A percentile compares a stretch with the other conserved stretches of the same genome.
These are phyloP conservation scores for Corydoras maculifer DNA, from an alignment of 2,113 vertebrate species.

Conservation along the genomic window DNA sequence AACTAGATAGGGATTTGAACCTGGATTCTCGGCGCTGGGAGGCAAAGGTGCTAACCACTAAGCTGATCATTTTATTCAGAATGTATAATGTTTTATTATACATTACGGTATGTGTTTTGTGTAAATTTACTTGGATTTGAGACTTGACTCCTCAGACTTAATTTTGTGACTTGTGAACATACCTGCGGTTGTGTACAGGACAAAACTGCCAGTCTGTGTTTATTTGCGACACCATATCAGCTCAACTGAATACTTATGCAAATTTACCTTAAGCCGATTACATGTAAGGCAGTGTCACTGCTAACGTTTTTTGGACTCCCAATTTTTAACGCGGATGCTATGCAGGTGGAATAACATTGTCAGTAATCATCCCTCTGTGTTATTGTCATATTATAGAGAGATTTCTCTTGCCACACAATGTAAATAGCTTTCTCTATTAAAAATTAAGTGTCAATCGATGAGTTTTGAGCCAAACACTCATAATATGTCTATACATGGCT, in stretches of 20 bases:
- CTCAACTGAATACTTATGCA: slow-evolving; percentile 65
- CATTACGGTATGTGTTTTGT: no score
- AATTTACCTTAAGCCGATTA: slow-evolving; percentile 71
- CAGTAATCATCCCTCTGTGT: slow-evolving; percentile 57
- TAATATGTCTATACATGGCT: background rate
- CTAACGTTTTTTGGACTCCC: slow-evolving; percentile 67
- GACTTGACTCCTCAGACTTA: no score
- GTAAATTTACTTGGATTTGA: no score
- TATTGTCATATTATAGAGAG: slow-evolving; percentile 59
- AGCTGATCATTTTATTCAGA: no score
- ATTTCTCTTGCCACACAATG: slow-evolving; percentile 57
- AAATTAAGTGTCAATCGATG: slow-evolving; percentile 2
- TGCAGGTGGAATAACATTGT: slow-evolving; percentile 63
- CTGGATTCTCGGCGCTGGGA: no score
- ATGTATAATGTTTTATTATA: no score
- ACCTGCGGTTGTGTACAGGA: slow-evolving; percentile 18
- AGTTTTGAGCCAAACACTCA: background rate
- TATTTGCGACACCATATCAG: slow-evolving; percentile 60
- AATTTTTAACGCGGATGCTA: slow-evolving; percentile 64
- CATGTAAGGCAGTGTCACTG: slow-evolving; percentile 57
- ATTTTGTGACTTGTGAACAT: no score
- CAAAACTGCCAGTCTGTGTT: slow-evolving; percentile 53
- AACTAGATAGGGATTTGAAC: no score
- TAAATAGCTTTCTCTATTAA: slow-evolving; percentile 48
- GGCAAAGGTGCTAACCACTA: no score